Evolutionary conservation across 2,888 invertebrate genomes (phyloP).

Genomic region (Spodoptera exigua): DNA sequence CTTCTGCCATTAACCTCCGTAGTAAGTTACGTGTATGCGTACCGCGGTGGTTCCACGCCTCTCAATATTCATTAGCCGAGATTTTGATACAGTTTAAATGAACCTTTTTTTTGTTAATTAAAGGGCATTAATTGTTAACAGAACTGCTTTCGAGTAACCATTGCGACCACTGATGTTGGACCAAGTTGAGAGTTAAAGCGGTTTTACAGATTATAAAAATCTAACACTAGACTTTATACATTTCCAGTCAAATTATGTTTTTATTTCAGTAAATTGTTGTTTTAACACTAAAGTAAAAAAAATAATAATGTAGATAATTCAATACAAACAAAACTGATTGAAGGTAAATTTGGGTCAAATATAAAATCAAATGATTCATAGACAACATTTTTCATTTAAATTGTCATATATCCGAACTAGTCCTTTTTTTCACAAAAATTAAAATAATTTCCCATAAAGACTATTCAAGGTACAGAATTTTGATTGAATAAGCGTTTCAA

Average conservation of each 20-base stretch:
- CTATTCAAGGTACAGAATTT: no score
- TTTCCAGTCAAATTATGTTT: no score
- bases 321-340: no score
- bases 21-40: constrained; percentile 23
- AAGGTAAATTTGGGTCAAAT: no score
- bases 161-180: constrained; percentile 44
- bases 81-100: constrained; percentile 73
- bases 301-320: no score
- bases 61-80: constrained; percentile 70
- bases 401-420: no score
- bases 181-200: constrained; percentile 31
- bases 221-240: neutral
- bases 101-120: constrained; percentile 78
- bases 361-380: no score
- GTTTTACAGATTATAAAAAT: constrained; percentile 3
- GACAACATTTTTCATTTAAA: no score
- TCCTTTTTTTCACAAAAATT: no score
- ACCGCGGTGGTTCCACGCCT: constrained; percentile 55
- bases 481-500: no score
- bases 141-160: constrained; percentile 70
- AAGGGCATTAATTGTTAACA: constrained; percentile 80
- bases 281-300: no score
- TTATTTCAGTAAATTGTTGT: neutral
- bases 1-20: constrained; percentile 12
- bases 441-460: no score